Conservation (phyloP, 2,888 invertebrate species). For the Halocaridina rubra region DNA sequence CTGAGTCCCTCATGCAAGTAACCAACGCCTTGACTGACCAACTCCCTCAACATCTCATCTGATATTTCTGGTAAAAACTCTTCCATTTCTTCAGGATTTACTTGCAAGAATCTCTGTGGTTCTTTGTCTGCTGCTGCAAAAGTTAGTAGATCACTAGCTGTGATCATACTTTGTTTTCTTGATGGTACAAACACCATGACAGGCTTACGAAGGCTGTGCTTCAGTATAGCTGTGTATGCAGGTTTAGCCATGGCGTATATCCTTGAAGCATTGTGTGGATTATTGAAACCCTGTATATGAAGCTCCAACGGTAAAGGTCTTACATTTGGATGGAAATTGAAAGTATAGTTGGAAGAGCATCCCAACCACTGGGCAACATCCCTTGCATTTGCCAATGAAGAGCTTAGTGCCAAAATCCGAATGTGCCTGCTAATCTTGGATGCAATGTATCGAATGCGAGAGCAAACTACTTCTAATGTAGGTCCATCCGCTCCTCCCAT, state of each 20-base stretch:
- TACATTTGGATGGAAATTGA: conserved; percentile 99
- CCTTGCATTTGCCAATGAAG: conserved; percentile 93
- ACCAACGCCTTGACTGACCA: conserved; percentile 93
- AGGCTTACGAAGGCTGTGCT: conserved; percentile 86
- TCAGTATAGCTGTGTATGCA: conserved; percentile 90
- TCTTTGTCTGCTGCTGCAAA: conserved; percentile 91
- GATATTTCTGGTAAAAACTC: conserved; percentile 87
- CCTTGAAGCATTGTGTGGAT: conserved; percentile 95
- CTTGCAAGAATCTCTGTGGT: conserved; percentile 89
- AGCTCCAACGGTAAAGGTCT: conserved; percentile 94
- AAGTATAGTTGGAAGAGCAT: conserved; percentile 90
- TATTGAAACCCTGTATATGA: conserved; percentile 96
- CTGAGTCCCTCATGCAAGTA: conserved; percentile 96
- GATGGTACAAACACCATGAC: conserved; percentile 92
- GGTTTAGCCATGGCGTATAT: conserved; percentile 98
- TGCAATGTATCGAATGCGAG: conserved; percentile 86
- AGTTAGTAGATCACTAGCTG: conserved; percentile 94
- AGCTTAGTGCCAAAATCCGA: conserved; percentile 91
- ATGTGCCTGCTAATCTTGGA: conserved; percentile 91
- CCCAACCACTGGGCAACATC: conserved; percentile 97
- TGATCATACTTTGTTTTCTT: conserved; percentile 89
- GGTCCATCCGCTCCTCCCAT: conserved; percentile 92
- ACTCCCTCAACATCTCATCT: conserved; percentile 84
- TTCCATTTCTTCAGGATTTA: conserved; percentile 85
- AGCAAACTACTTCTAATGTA: conserved; percentile 90